These are phyloP conservation scores for Myocastor coypus DNA, from an alignment of 2,113 vertebrate species.

Conservation along the genomic window DNA sequence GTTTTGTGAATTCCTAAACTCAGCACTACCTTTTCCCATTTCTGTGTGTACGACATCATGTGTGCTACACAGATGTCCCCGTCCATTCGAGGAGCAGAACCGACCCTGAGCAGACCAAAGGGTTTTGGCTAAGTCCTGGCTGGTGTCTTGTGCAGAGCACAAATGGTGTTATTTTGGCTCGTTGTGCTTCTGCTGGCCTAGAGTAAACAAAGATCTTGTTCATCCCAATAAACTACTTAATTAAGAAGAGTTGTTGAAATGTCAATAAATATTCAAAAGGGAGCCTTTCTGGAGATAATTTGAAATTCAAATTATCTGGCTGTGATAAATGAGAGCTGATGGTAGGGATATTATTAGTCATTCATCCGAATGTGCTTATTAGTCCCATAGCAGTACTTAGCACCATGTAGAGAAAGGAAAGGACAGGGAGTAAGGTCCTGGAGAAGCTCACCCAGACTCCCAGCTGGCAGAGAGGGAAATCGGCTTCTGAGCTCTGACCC, in stretches of 20 bases:
- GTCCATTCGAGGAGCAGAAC: background rate
- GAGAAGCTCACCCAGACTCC: background rate
- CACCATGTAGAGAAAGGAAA: background rate
- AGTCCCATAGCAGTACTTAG: slow-evolving; percentile 15
- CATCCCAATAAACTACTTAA: slow-evolving; percentile 69
- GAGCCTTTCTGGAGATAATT: slow-evolving; percentile 70
- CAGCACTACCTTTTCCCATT: background rate
- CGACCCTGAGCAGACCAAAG: background rate
- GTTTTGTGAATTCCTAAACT: background rate
- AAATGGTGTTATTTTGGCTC: background rate
- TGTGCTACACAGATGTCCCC: accelerated
- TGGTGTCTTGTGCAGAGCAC: background rate
- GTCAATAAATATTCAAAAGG: slow-evolving; percentile 73
- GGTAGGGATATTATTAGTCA: slow-evolving; percentile 35
- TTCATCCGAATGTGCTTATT: slow-evolving; percentile 51
- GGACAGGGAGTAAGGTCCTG: background rate
- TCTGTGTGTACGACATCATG: too few relatives aligned
- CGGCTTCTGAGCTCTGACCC: background rate
- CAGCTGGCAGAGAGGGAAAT: background rate
- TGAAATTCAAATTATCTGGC: slow-evolving; percentile 73
- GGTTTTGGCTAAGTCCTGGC: background rate
- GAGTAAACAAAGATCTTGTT: slow-evolving; percentile 66
- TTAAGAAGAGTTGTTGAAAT: slow-evolving; percentile 71
- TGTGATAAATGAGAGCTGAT: slow-evolving; percentile 68
- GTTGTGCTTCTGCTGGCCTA: background rate